phyloP scores from a whole-genome alignment of 2,113 vertebrate genomes.

The Tautogolabrus adspersus region DNA sequence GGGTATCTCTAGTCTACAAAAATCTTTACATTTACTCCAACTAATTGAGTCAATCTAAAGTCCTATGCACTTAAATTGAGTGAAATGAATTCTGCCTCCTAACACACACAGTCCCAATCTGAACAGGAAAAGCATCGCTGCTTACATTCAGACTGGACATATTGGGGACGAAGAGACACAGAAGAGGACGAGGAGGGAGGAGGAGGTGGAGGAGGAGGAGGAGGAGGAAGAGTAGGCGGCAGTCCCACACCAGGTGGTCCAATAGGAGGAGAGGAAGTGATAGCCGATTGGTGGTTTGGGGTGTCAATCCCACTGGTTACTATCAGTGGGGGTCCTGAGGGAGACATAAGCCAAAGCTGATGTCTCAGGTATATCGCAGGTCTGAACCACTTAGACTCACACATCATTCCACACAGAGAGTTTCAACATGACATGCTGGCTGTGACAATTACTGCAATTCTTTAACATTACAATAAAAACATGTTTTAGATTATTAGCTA shows the following conservation, averaged over 20 bases:
- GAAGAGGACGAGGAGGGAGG: constrained; percentile 76
- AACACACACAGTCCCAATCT: constrained; percentile 45
- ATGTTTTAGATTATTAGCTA: no score
- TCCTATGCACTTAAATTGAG: neutral
- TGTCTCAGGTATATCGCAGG: constrained; percentile 45
- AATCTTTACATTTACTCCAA: neutral
- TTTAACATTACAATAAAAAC: neutral
- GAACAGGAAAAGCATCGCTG: constrained; percentile 61
- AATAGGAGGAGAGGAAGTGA: constrained; percentile 89
- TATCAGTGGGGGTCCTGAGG: constrained; percentile 90
- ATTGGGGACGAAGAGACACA: constrained; percentile 90
- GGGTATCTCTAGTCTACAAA: neutral
- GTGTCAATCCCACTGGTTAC: constrained; percentile 89
- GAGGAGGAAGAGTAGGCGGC: constrained; percentile 86
- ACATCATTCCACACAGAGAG: constrained; percentile 2
- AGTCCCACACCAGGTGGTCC: constrained; percentile 91
- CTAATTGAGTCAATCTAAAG: neutral
- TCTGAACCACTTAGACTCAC: neutral
- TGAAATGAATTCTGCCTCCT: neutral
- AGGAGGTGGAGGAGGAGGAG: constrained; percentile 45
- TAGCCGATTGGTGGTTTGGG: constrained; percentile 89
- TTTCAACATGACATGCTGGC: neutral
- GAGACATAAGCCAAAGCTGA: constrained; percentile 78
- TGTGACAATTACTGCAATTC: neutral
- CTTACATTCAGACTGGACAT: constrained; percentile 97